These are phyloP conservation scores for Proisotoma minuta DNA, from an alignment of 2,888 invertebrate species.

Conservation along the genomic window DNA sequence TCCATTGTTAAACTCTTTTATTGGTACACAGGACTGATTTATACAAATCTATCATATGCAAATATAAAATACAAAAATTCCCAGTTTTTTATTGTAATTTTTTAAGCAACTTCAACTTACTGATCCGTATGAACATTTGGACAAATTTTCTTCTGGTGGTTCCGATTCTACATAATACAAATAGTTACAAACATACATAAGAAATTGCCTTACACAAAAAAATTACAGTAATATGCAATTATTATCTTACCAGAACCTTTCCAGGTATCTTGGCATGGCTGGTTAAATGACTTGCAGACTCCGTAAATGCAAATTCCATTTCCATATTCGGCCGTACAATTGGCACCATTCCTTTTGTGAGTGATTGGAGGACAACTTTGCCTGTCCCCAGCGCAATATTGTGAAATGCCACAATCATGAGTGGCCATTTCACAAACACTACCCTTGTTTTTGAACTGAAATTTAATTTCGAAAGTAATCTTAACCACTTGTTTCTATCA, in stretches of 20 bases:
- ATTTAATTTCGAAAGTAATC: too few species aligned
- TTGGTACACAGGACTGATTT: conserved; percentile 33
- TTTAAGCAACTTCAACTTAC: background rate
- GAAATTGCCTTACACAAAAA: too few species aligned
- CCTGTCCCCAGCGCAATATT: conserved; percentile 81
- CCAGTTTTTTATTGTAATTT: background rate
- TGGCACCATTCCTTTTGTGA: conserved; percentile 85
- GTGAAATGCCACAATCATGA: conserved; percentile 94
- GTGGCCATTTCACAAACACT: conserved; percentile 76
- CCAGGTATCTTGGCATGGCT: conserved; percentile 32
- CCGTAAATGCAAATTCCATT: conserved; percentile 84
- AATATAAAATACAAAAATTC: background rate
- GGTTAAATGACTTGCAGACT: conserved; percentile 57
- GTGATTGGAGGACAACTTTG: conserved; percentile 87
- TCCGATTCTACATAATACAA: background rate
- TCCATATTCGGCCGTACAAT: conserved; percentile 61
- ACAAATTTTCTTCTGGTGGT: background rate
- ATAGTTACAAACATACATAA: background rate
- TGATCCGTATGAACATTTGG: background rate
- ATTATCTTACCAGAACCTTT: conserved; percentile 22
- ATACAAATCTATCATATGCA: conserved; percentile 30
- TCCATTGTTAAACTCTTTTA: conserved; percentile 23
- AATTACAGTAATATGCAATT: too few species aligned
- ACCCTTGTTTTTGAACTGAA: conserved; percentile 68
- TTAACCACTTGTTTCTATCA: background rate